Percentiles rank a stretch among this genome's conserved stretches.
These are phyloP conservation scores for Hassar affinis DNA, from an alignment of 2,113 vertebrate genomes.

Conservation along the genomic window DNA sequence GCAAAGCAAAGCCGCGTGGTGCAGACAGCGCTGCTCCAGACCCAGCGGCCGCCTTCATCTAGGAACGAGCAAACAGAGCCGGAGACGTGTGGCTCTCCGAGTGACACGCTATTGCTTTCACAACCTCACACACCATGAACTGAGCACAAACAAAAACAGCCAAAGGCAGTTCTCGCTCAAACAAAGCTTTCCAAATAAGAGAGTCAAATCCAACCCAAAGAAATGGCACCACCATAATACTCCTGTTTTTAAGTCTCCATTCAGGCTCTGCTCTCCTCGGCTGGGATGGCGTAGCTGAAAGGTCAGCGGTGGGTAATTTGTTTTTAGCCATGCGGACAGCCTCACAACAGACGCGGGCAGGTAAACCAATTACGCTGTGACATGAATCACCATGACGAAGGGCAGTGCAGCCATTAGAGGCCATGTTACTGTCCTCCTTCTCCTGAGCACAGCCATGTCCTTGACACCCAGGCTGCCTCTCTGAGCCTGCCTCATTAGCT, in stretches of 20 bases:
- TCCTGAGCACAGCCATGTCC: constrained; percentile 62
- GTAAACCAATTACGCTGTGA: constrained; percentile 70
- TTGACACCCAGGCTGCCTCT: constrained; percentile 48
- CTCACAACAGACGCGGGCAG: constrained; percentile 56
- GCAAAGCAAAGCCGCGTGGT: constrained; percentile 36
- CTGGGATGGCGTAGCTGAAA: constrained; percentile 47
- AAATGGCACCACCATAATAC: constrained; percentile 51
- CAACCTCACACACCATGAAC: constrained; percentile 37
- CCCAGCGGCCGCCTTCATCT: constrained; percentile 34
- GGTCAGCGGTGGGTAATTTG: constrained; percentile 58
- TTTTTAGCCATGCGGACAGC: constrained; percentile 56
- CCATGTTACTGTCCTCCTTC: constrained; percentile 54
- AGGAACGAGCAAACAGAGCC: constrained; percentile 26
- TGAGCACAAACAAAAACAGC: constrained; percentile 47
- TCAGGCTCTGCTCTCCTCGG: constrained; percentile 39
- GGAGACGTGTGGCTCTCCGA: constrained; percentile 23
- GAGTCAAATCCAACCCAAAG: constrained; percentile 13
- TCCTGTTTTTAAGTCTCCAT: constrained; percentile 59
- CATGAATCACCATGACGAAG: constrained; percentile 62
- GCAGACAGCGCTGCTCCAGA: constrained; percentile 34
- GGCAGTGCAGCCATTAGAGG: constrained; percentile 60
- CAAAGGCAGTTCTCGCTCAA: constrained; percentile 37
- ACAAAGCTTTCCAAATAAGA: constrained; percentile 36
- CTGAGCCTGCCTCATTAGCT: constrained; percentile 40
- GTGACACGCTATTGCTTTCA: constrained; percentile 41